Percentiles rank a stretch among this genome's conserved stretches.
phyloP scores from a whole-genome alignment of 2,113 vertebrate genomes.

The Pelecanoides urinatrix region DNA sequence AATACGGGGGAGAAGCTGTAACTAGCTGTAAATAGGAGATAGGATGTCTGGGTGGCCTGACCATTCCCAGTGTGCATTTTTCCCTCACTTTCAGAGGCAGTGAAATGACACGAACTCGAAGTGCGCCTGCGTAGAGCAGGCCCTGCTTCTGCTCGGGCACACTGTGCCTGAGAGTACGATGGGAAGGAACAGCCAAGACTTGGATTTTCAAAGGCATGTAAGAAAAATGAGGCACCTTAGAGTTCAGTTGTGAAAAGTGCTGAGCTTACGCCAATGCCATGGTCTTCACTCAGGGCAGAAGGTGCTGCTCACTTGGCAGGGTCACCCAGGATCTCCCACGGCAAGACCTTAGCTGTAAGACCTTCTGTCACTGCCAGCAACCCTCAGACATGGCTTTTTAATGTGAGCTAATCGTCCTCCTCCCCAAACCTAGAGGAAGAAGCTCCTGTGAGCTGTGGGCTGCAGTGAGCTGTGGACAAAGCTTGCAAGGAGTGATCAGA shows the following conservation, averaged over 20 bases:
- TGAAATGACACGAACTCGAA: neutral
- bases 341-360: neutral
- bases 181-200: neutral
- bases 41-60: neutral
- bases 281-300: neutral
- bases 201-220: neutral
- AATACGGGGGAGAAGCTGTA: neutral
- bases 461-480: neutral
- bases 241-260: neutral
- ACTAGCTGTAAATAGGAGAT: accelerated
- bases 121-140: neutral
- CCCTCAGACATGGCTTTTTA: neutral
- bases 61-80: neutral
- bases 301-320: neutral
- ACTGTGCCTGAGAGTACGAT: neutral
- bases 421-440: neutral
- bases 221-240: neutral
- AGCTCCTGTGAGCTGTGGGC: neutral
- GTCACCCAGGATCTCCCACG: neutral
- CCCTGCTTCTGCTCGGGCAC: neutral
- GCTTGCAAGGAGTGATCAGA: neutral
- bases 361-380: neutral
- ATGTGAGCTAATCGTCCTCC: accelerated
- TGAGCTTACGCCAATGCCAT: neutral
- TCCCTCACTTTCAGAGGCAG: neutral